Evolutionary conservation across 2,113 vertebrate species (phyloP).

Genomic region (Cheilinus undulatus): DNA sequence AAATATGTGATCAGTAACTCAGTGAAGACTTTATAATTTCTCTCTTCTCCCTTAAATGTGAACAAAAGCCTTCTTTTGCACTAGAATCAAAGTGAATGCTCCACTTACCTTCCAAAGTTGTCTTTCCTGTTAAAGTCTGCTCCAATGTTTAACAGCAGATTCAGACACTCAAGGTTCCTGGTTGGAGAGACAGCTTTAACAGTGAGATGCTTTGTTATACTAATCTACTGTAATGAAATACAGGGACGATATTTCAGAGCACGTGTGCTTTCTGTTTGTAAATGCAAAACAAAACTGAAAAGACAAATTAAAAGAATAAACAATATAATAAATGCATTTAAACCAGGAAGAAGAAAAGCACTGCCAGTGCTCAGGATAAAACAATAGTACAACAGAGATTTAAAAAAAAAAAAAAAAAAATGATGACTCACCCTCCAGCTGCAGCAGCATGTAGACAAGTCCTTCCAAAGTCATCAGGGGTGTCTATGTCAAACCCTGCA

Average conservation of each 20-base stretch:
- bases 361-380: background rate
- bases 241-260: background rate
- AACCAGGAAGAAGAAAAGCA: background rate
- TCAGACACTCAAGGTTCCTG: constrained; percentile 98
- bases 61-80: background rate
- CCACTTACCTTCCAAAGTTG: constrained; percentile 92
- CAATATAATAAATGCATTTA: background rate
- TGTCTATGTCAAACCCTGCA: constrained; percentile 94
- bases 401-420: no score
- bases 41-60: background rate
- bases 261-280: background rate
- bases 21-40: background rate
- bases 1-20: background rate
- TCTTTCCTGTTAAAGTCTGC: constrained; percentile 98
- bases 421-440: constrained; percentile 92
- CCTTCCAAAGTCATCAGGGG: constrained; percentile 95
- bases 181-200: constrained; percentile 10
- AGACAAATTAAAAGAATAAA: background rate
- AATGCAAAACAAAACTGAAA: background rate
- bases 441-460: constrained; percentile 98
- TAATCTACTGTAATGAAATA: background rate
- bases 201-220: background rate
- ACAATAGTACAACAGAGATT: background rate
- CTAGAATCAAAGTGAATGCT: background rate
- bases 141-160: constrained; percentile 94